Conservation (phyloP, 2,113 vertebrate genomes). For the Peromyscus polionotus region DNA sequence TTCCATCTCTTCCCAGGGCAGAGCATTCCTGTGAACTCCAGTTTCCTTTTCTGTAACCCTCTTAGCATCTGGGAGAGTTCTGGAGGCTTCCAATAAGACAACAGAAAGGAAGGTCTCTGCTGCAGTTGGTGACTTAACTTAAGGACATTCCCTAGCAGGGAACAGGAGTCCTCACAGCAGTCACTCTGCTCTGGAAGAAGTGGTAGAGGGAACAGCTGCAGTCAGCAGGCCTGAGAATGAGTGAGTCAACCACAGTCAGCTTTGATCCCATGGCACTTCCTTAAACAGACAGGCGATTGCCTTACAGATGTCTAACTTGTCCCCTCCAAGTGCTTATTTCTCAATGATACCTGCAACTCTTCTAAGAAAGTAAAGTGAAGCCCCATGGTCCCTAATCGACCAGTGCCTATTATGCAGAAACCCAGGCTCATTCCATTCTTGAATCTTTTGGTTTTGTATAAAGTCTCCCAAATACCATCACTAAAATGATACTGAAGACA, state of each 20-base stretch:
- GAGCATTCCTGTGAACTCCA: background rate
- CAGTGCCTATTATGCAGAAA: background rate
- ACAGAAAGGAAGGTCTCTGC: background rate
- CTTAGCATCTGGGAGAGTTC: background rate
- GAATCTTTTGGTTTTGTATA: conserved; percentile 35
- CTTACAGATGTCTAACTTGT: background rate
- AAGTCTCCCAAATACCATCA: background rate
- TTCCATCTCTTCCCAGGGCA: background rate
- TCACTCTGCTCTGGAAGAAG: too few species aligned
- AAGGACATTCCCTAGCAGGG: background rate
- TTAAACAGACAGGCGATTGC: background rate
- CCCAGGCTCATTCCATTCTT: background rate
- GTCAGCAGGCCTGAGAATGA: background rate
- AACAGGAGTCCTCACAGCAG: background rate
- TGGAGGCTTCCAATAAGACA: background rate
- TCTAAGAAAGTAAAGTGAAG: background rate
- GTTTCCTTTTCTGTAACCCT: background rate
- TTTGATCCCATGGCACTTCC: background rate
- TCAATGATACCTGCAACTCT: background rate
- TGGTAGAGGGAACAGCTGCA: background rate
- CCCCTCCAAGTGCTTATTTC: background rate
- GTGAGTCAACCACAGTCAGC: background rate
- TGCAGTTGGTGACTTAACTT: conserved; percentile 11
- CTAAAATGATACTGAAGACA: background rate
- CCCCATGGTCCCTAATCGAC: background rate